Conservation (phyloP, 2,113 vertebrate species). For the Mus pahari region DNA sequence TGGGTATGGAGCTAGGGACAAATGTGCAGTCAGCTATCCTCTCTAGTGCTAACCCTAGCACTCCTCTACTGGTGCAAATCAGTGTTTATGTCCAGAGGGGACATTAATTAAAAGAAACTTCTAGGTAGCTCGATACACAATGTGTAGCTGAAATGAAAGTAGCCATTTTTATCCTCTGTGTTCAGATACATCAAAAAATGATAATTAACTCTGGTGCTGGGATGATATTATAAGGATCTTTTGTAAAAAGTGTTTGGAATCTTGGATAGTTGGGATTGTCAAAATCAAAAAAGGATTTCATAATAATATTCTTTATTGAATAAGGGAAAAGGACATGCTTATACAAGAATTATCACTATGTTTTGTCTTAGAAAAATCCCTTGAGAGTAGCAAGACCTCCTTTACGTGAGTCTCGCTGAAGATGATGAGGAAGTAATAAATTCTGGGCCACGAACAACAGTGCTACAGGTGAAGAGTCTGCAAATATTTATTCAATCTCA, state of each 20-base stretch:
- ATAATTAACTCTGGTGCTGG: neutral
- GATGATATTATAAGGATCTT: neutral
- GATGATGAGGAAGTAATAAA: neutral
- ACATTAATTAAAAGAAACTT: neutral
- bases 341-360: neutral
- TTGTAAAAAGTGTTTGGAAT: neutral
- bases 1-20: neutral
- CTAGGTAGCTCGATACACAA: neutral
- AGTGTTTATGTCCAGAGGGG: neutral
- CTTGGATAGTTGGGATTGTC: neutral
- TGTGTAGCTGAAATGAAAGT: neutral
- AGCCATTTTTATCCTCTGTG: neutral
- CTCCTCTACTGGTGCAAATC: neutral
- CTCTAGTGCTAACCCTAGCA: fast-evolving
- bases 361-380: neutral
- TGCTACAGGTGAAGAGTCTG: neutral
- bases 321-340: neutral
- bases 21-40: neutral
- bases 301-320: neutral
- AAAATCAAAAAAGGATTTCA: neutral
- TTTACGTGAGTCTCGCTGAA: neutral
- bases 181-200: neutral
- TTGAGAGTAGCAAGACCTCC: neutral
- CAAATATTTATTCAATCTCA: neutral
- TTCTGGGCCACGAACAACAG: neutral